Evolutionary conservation across 2,113 vertebrate genomes (phyloP), one percentile per base, ranked within the genome.

Genomic region (Patagioenas fasciata): DNA sequence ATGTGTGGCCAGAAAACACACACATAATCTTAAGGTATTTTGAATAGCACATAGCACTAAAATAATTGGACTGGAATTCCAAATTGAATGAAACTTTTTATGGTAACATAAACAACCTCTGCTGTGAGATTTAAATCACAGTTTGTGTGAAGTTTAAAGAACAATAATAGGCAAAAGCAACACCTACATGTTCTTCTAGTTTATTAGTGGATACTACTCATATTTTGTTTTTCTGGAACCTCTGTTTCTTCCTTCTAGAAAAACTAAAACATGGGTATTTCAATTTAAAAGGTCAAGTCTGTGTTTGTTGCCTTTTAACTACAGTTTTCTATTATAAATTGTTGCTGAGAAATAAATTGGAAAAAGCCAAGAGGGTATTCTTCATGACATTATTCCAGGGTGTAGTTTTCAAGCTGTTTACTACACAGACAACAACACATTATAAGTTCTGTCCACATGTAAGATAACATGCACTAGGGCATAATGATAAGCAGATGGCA

Each of bases 401-500:
- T 0, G 3, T 75, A 91, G 67, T 88, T 96, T 95, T 95, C 91
- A 83, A 93, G 92, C 90, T 97, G 75, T 93, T 90, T 96, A 85
- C 88, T 92, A 80, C 47, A 83, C 83, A 92, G 88, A 93, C 29
- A 91, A 44, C 74, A 95, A 14, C 48, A 80, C 77, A 57, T 83
- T 91, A 92, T 62, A 89, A 89, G 80, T 85, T 89, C 66, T 93
- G 74, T 92, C 92, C 91, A 93, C 93, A 75, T 48, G 60, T 87
- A 95, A 91, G 92, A 93, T 67, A 83, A 66, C 70, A 93, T 74
- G 67, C 83, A 95, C 88, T 91, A 79, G 89, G 73, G 88, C 89
- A 93, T 94, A 93, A 88, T 91, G 93, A 93, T 94, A 95, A 95
- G 81, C 95, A 97, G 97, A 96, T 97, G 96, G 94, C 56, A 87